These are phyloP conservation scores for Proisotoma minuta DNA, from an alignment of 2,888 invertebrate genomes.

Conservation along the genomic window DNA sequence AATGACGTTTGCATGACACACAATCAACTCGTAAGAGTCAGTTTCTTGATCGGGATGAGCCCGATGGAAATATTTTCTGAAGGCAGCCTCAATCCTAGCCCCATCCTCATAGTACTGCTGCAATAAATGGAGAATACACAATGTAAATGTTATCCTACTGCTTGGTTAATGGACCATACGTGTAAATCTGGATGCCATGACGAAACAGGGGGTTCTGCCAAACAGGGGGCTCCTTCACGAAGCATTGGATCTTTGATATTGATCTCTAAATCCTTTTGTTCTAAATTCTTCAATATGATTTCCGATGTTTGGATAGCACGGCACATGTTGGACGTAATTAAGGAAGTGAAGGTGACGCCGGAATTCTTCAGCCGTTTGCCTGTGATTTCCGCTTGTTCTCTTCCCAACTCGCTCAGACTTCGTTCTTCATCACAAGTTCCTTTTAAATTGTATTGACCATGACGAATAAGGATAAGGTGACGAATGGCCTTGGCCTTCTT, in stretches of 20 bases:
- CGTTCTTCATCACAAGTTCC: slow-evolving; percentile 69
- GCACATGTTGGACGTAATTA: slow-evolving; percentile 87
- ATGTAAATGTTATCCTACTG: slow-evolving; percentile 31
- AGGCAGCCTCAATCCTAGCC: slow-evolving; percentile 91
- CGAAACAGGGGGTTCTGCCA: slow-evolving; percentile 79
- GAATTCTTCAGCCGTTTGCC: slow-evolving; percentile 72
- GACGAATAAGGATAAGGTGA: slow-evolving; percentile 85
- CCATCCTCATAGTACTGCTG: slow-evolving; percentile 92
- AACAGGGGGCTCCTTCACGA: slow-evolving; percentile 89
- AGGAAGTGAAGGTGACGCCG: slow-evolving; percentile 69
- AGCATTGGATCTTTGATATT: slow-evolving; percentile 67
- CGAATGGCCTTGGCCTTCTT: slow-evolving; percentile 62
- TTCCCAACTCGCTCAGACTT: slow-evolving; percentile 73
- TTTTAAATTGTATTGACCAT: slow-evolving; percentile 84
- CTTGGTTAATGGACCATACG: slow-evolving; percentile 55
- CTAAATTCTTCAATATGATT: slow-evolving; percentile 60
- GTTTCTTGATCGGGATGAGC: slow-evolving; percentile 73
- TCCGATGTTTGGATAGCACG: slow-evolving; percentile 86
- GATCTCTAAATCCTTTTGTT: slow-evolving; percentile 51
- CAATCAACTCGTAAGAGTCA: slow-evolving; percentile 82
- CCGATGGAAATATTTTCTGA: slow-evolving; percentile 85
- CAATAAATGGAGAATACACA: slow-evolving; percentile 25
- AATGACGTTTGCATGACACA: slow-evolving; percentile 98
- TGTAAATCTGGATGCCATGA: slow-evolving; percentile 79
- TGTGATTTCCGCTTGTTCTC: slow-evolving; percentile 72